phyloP scores from a whole-genome alignment of 1,140 invertebrate genomes.

The Drosophila rufa region DNA sequence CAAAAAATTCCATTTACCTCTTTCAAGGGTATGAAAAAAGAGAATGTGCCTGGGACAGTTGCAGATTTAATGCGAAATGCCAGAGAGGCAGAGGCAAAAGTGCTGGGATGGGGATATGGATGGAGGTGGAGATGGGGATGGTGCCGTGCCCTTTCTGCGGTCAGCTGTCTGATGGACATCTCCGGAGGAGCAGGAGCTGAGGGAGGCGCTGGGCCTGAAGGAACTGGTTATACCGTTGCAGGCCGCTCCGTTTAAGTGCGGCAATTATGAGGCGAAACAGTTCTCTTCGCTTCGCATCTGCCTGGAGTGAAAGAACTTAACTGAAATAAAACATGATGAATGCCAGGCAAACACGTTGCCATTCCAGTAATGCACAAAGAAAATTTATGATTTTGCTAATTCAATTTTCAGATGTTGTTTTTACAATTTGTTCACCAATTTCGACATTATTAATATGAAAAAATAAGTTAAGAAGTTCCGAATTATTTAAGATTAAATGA shows the following conservation, averaged over 20 bases:
- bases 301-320: conserved; percentile 48
- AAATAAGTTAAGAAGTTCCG: neutral
- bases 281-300: conserved; percentile 9
- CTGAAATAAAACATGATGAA: conserved; percentile 70
- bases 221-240: conserved; percentile 80
- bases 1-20: conserved; percentile 16
- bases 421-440: neutral
- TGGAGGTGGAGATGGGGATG: conserved; percentile 17
- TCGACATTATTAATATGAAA: neutral
- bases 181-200: conserved; percentile 22
- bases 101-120: conserved; percentile 9
- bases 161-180: conserved; percentile 79
- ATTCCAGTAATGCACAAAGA: conserved; percentile 20
- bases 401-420: neutral
- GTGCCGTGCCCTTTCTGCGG: conserved; percentile 72
- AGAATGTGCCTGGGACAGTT: conserved; percentile 55
- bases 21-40: conserved; percentile 49
- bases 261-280: conserved; percentile 56
- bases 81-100: conserved; percentile 27
- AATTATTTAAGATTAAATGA: too few species aligned
- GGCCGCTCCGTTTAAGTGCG: conserved; percentile 47
- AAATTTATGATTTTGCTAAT: conserved; percentile 3
- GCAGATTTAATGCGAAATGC: conserved; percentile 62
- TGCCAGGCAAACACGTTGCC: conserved; percentile 62
- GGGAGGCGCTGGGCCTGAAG: conserved; percentile 21